Percentiles rank a stretch among this genome's conserved stretches.
phyloP scores from a whole-genome alignment of 2,797 vertebrate genomes.

The Sebastes oblongus region DNA sequence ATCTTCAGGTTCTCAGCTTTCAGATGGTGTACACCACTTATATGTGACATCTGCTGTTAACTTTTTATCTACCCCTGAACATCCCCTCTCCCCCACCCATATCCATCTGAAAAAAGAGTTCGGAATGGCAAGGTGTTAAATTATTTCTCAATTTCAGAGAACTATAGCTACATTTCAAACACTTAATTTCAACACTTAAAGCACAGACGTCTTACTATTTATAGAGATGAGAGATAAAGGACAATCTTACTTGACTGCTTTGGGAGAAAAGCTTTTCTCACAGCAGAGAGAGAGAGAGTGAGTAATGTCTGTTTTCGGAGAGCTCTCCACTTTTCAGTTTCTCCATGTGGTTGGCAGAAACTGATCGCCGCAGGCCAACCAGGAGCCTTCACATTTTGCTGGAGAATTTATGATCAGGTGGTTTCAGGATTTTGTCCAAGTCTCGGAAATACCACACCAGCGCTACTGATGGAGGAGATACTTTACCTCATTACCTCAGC shows the following conservation, averaged over 20 bases:
- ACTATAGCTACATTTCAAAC: not conserved
- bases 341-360: conserved; percentile 60
- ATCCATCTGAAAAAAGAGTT: too few relatives aligned
- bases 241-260: conserved; percentile 15
- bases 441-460: conserved; percentile 64
- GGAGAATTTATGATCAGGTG: conserved; percentile 73
- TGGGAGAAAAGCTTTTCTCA: conserved; percentile 26
- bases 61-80: too few relatives aligned
- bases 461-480: conserved; percentile 59
- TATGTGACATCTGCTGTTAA: too few relatives aligned
- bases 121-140: not conserved
- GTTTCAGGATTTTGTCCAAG: conserved; percentile 64
- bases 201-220: conserved; percentile 1
- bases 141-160: not conserved
- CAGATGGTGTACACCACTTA: too few relatives aligned
- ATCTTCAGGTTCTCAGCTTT: too few relatives aligned
- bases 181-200: not conserved
- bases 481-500: conserved; percentile 72
- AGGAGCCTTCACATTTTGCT: conserved; percentile 54
- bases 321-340: conserved; percentile 16
- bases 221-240: conserved; percentile 9
- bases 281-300: conserved; percentile 42
- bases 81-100: too few relatives aligned
- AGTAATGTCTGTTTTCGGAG: conserved; percentile 52
- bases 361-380: conserved; percentile 54